Evolutionary conservation across 2,888 invertebrate species (phyloP), one percentile per base, ranked within the genome.

Genomic region (Villa cingulata): DNA sequence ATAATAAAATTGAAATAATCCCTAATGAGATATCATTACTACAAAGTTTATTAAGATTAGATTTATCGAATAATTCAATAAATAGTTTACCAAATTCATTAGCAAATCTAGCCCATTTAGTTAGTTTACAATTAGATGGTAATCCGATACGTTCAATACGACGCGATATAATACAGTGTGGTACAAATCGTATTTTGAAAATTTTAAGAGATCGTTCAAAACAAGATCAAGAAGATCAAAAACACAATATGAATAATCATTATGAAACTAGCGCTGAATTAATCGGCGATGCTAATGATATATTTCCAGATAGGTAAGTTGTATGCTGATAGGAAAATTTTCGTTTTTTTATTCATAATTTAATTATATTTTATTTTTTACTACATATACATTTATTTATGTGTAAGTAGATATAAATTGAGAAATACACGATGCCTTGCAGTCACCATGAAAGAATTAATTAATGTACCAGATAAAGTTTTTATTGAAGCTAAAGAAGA

Each of bases 131-230:
- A 53, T 74, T 92, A 58, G 87, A 90, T 55, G 92, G 92, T 6
- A 94, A 94, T 70, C 83, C 84, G 58, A 71, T 92, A 55, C 78
- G 83, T 57, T 81, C 81, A 45, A 81, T 94, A 27, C 72, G 92
- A 34, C 76, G 83, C 50, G 92, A 92, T 65, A 78, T 94, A 48
- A 74, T 92, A 45, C 78, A 82, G 61, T 81, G 86, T 50, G 92
- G 92, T n/a, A 88, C 90, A 1, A 75, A 76, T 37, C 71, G 87
- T 49, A 77, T 94, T 62, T 74, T 92, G 64, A 83, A 83, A 63
- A 86, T 82, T 61, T 69, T 86, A 32, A 72, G 81, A 4, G 83
- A 85, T 54, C 79, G 77, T 14, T 59, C 60, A 0, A 50, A 57
- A 41, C 42, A 43, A 18, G 42, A 51, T 34, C 32, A 39, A 15